phyloP scores from a whole-genome alignment of 2,888 invertebrate species.

The Tinea semifulvella region DNA sequence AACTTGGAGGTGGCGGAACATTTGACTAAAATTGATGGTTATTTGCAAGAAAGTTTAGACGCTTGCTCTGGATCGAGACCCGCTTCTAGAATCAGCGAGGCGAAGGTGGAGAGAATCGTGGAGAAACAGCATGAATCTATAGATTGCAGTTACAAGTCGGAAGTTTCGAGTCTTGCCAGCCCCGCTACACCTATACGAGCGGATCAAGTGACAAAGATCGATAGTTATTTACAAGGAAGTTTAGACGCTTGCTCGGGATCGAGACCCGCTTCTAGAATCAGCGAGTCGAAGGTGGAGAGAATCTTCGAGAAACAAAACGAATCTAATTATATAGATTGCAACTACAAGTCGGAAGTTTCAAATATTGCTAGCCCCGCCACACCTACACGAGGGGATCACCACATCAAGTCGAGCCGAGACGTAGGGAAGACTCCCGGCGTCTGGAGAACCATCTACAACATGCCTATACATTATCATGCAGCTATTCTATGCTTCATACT shows the following conservation, averaged over 20 bases:
- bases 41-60: conserved; percentile 52
- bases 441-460: conserved; percentile 46
- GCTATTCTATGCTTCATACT: conserved; percentile 58
- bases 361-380: background rate
- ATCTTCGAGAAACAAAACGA: background rate
- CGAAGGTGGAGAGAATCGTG: background rate
- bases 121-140: background rate
- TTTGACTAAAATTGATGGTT: conserved; percentile 48
- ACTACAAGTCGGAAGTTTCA: conserved; percentile 5
- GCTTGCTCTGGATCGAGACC: conserved; percentile 33
- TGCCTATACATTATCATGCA: conserved; percentile 64
- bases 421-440: conserved; percentile 38
- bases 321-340: background rate
- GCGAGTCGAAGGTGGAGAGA: background rate
- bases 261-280: conserved; percentile 20
- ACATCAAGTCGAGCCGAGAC: conserved; percentile 32
- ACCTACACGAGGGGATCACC: background rate
- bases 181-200: background rate
- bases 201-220: background rate
- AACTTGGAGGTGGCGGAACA: conserved; percentile 48
- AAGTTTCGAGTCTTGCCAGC: background rate
- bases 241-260: conserved; percentile 40
- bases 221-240: conserved; percentile 46
- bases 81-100: conserved; percentile 23
- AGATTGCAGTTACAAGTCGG: conserved; percentile 1